Base-by-base conservation (phyloP, 2,113 vertebrate genomes). In the Mionectes macconnelli region DNA sequence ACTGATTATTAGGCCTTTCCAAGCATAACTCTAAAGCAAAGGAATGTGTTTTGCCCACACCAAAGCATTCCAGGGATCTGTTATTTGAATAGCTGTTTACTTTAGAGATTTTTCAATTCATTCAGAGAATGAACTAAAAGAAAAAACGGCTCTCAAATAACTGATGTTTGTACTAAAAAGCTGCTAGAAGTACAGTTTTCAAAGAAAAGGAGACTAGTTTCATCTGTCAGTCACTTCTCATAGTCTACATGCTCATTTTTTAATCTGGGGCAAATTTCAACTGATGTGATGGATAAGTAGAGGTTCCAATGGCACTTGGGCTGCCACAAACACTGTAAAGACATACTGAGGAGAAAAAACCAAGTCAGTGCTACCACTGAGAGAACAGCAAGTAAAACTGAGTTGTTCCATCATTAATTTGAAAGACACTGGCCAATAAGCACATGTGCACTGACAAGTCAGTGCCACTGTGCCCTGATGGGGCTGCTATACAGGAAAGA, bases 61-160 rank as follows among this genome's bases (percentile, higher is more conserved):
- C 37, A 95, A 84, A 96, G 86, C 93, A 96, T 95, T 90, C 91
- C 86, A 91, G 52, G 76, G 80, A 93, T 90, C 76, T 92, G 50
- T 66, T 90, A 67, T 87, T 89, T 93, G 83, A 90, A 94, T 70
- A 90, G 84, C 64, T 94, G 93, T 95, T 95, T 97, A 94, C 76
- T 94, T 96, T 75, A 81, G 55, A 92, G 94, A 92, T 59, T 94
- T 94, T 86, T 86, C 75, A 88, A 55, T 90, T 88, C 37, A 90
- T 88, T 93, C 72, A 39, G 72, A 66, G 63, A 91, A 94, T 1
- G 12, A 91, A 91, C 1, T 37, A 42, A 49, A 66, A 64, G 69
- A 85, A 88, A 69, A 31, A 91, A 86, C 17, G 30, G 30, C 56
- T 84, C 59, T 52, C 86, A 90, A 82, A 87, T 81, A 90, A 89